phyloP scores from a whole-genome alignment of 35 echinoderm and acorn worm species.

The Ptychodera flava region DNA sequence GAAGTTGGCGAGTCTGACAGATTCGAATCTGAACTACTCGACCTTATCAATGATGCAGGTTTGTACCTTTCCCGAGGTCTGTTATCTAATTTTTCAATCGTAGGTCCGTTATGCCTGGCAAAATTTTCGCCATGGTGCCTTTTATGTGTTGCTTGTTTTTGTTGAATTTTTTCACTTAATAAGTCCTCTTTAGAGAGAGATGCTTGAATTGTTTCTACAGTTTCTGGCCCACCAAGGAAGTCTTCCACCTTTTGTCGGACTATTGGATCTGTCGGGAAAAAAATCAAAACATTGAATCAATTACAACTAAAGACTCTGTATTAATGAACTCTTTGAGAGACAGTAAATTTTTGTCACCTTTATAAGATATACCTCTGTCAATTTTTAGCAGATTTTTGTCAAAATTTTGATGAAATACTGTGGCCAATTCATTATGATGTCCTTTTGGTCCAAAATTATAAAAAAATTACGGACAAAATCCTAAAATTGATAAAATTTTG shows the following conservation, averaged over 20 bases:
- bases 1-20: conserved; percentile 3
- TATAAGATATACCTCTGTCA: no score
- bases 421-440: no score
- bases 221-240: neutral
- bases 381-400: no score
- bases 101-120: neutral
- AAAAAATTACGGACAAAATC: no score
- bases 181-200: neutral
- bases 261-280: neutral
- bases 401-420: no score
- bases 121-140: neutral
- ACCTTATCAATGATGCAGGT: neutral
- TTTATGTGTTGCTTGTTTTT: neutral
- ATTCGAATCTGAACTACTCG: conserved; percentile 26
- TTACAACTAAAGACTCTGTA: no score
- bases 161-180: neutral
- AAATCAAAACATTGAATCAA: no score
- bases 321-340: no score
- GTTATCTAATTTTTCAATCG: neutral
- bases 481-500: no score
- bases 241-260: neutral
- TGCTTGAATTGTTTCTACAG: neutral
- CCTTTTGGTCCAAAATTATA: no score
- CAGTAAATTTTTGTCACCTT: no score
- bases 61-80: neutral